phyloP scores from a whole-genome alignment of 2,113 vertebrate species.

The Equus przewalskii region DNA sequence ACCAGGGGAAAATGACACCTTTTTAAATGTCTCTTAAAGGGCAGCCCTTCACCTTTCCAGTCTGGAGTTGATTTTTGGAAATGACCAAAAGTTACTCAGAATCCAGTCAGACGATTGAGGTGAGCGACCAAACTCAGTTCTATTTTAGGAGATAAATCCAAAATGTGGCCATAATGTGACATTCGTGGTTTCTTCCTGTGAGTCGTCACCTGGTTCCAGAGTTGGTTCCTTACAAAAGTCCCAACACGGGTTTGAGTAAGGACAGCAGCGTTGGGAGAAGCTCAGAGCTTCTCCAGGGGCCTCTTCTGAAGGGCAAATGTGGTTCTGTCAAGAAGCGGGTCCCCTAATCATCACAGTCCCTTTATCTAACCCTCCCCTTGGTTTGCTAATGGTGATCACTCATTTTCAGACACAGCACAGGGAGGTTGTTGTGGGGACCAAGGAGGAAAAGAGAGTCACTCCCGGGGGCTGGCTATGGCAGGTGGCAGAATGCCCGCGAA shows the following conservation, averaged over 20 bases:
- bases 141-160: not conserved
- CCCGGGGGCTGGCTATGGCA: not conserved
- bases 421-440: not conserved
- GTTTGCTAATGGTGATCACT: not conserved
- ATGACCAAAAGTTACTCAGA: not conserved
- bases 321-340: not conserved
- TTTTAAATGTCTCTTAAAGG: not conserved
- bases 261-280: not conserved
- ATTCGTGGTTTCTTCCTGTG: not conserved
- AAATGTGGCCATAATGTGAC: not conserved
- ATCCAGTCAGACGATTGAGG: not conserved
- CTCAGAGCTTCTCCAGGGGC: not conserved
- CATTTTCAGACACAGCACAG: not conserved
- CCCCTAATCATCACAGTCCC: not conserved
- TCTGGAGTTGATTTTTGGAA: not conserved
- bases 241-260: accelerated
- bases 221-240: not conserved
- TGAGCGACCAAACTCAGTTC: not conserved
- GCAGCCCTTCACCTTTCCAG: not conserved
- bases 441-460: not conserved
- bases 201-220: not conserved
- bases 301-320: not conserved
- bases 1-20: accelerated
- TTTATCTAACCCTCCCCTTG: no score
- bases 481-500: no score